Evolutionary conservation across 2,113 vertebrate species (phyloP).

Genomic region (Nicator chloris): DNA sequence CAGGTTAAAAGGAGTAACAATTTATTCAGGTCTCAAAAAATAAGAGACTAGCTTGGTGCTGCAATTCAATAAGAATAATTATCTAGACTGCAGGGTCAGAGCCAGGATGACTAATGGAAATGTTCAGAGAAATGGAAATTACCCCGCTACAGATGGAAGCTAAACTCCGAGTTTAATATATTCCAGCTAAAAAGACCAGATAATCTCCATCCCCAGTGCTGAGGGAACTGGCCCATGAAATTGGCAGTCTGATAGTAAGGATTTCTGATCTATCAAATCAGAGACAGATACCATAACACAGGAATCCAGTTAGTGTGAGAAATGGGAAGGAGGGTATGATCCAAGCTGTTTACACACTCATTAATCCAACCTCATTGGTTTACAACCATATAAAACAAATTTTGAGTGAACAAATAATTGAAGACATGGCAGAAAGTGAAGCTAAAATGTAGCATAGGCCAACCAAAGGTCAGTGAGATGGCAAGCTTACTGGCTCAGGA

Average conservation of each 20-base stretch:
- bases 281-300: neutral
- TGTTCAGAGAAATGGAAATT: constrained; percentile 63
- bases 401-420: neutral
- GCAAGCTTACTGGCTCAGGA: neutral
- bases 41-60: neutral
- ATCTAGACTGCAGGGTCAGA: constrained; percentile 54
- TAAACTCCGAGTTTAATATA: constrained; percentile 31
- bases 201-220: constrained; percentile 16
- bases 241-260: constrained; percentile 17
- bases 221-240: constrained; percentile 57
- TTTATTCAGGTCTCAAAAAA: constrained; percentile 50
- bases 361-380: neutral
- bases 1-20: constrained; percentile 31
- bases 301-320: neutral
- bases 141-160: neutral
- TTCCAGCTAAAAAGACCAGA: constrained; percentile 37
- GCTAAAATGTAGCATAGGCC: neutral
- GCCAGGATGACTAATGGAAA: constrained; percentile 62
- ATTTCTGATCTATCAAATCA: constrained; percentile 33
- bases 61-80: constrained; percentile 51
- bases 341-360: neutral
- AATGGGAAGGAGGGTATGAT: neutral
- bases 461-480: neutral
- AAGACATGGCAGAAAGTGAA: neutral
- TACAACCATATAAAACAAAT: neutral